Conservation (phyloP, 2,888 invertebrate genomes). For the Junonia oenone region DNA sequence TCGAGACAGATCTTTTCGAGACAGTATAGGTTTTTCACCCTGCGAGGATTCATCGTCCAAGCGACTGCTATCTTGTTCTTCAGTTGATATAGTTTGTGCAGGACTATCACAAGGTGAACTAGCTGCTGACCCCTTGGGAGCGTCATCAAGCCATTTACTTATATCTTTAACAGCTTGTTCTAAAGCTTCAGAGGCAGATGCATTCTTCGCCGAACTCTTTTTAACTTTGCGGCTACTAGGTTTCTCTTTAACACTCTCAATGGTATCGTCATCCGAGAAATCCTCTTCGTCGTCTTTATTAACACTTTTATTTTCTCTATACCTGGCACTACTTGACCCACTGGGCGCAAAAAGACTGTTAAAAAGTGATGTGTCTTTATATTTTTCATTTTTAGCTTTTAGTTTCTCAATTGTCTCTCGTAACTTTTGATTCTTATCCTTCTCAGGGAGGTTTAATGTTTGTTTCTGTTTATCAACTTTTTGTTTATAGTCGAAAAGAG, state of each 20-base stretch:
- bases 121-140: slow-evolving; percentile 86
- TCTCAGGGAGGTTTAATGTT: slow-evolving; percentile 56
- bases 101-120: slow-evolving; percentile 91
- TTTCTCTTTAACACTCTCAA: slow-evolving; percentile 41
- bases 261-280: slow-evolving; percentile 30
- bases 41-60: slow-evolving; percentile 62
- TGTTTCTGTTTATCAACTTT: slow-evolving; percentile 61
- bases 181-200: slow-evolving; percentile 76
- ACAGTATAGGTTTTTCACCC: slow-evolving; percentile 51
- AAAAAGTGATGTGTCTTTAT: slow-evolving; percentile 56
- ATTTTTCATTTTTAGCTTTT: slow-evolving; percentile 81
- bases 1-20: slow-evolving; percentile 65
- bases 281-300: slow-evolving; percentile 27
- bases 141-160: slow-evolving; percentile 92
- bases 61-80: slow-evolving; percentile 78
- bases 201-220: slow-evolving; percentile 73
- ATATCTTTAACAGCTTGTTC: slow-evolving; percentile 90
- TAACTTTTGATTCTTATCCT: slow-evolving; percentile 73
- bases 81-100: slow-evolving; percentile 81
- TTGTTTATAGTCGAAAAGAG: slow-evolving; percentile 66
- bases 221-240: slow-evolving; percentile 55
- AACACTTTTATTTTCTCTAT: slow-evolving; percentile 8
- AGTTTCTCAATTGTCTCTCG: slow-evolving; percentile 82
- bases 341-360: slow-evolving; percentile 52
- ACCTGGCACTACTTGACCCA: slow-evolving; percentile 11